Evolutionary conservation across 2,113 vertebrate genomes (phyloP), one percentile per base, ranked within the genome.

Genomic region (Oryzias curvinotus): DNA sequence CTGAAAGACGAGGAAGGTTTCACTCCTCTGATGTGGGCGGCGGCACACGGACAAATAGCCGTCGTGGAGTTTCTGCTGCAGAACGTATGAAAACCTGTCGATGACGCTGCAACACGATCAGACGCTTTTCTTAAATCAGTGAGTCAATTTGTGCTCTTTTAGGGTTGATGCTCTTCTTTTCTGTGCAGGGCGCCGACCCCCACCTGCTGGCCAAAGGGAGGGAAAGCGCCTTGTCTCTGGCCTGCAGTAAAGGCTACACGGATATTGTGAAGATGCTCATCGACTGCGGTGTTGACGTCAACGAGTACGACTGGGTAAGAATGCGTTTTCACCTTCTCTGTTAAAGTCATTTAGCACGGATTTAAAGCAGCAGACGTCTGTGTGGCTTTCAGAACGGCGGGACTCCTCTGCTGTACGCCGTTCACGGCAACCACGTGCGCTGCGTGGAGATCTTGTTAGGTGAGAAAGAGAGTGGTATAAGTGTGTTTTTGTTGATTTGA

Each of bases 211-310:
- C 96, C 7, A 97, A 98, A 78, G 97, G 96, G 15, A 92, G 97
- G 69, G 97, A 99, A 83, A 98, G 96, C 57, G 96, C 97, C 0
- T 79, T 99, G 68, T 98, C 97, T 0, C 62, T 99, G 85, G 97
- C 96, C 61, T 98, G 96, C 84, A 98, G 96, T 78, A 99, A 98
- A 82, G 97, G 97, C 43, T 98, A 99, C 86, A 97, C 97, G 0
- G 96, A 98, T 73, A 99, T 99, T 49, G 94, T 98, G 61, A 97
- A 96, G 84, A 98, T 99, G 97, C 92, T 99, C 68, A 96, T 99
- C 0, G 96, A 98, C 65, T 98, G 96, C 76, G 96, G 96, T n/a
- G 96, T 98, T 15, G 95, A 99, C 46, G 94, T 99, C 4, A 99
- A 99, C 54, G 96, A 98, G 44, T 99, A 99, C 46, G 97, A 99